A percentile compares a stretch with the other conserved stretches of the same genome.
Evolutionary conservation across 2,797 vertebrate species (phyloP).

Genomic region (Rallus crepitans): DNA sequence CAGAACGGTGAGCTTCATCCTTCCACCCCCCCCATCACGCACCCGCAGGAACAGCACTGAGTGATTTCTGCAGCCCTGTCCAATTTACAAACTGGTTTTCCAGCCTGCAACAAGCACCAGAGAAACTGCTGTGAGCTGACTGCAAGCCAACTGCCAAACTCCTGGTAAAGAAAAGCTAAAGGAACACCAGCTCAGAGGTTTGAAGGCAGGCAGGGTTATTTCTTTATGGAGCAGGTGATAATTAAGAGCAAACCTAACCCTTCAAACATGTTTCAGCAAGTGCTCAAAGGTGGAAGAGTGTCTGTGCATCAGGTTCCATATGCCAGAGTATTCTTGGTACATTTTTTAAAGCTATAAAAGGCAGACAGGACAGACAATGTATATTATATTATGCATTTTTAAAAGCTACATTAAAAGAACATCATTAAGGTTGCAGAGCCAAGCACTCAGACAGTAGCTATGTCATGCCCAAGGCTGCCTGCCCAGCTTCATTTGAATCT

Average conservation of each 20-base stretch:
- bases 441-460: constrained; percentile 36
- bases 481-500: not conserved
- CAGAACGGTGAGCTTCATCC: not conserved
- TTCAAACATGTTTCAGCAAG: not conserved
- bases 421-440: constrained; percentile 59
- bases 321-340: not conserved
- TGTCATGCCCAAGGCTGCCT: constrained; percentile 37
- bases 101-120: not conserved
- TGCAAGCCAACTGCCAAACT: not conserved
- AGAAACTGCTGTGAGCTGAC: not conserved
- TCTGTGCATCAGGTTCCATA: not conserved
- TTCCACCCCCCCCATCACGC: not conserved
- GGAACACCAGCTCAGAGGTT: not conserved
- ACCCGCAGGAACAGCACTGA: not conserved
- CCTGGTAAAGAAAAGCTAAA: not conserved
- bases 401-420: constrained; percentile 68
- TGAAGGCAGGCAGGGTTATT: not conserved
- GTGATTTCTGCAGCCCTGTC: not conserved
- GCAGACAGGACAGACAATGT: constrained; percentile 37
- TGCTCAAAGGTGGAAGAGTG: not conserved
- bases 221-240: not conserved
- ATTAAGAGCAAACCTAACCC: not conserved
- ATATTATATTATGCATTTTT: constrained; percentile 52
- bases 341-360: constrained; percentile 50
- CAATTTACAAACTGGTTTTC: not conserved